Base-by-base conservation (phyloP, 2,888 invertebrate species). In the Nowickia ferox region DNA sequence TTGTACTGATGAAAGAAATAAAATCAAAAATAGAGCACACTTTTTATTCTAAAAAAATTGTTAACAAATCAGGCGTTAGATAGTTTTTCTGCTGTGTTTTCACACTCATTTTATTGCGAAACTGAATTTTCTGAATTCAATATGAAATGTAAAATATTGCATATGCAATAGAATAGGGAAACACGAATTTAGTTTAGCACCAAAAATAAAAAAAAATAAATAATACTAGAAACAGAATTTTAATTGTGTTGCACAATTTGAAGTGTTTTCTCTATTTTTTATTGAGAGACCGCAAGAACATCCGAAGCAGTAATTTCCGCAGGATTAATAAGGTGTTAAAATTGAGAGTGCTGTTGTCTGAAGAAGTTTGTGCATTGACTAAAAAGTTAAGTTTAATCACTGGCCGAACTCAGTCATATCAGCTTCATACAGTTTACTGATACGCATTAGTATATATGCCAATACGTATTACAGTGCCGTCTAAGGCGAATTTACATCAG, bases 281-380 rank as follows among this genome's bases (percentile, higher is more conserved):
- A n/a, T 61, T 61, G 22, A 48, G n/a, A 68, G 44, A 81, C 83
- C 82, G 71, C 80, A 80, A 77, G 65, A 66, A 85, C 77, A 75
- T 78, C 81, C 85, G 76, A 53, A 81, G 81, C 75, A 76, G 59
- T 78, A 78, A 87, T 81, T 85, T 81, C 80, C 81, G 75, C 74
- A 61, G 81, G 72, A 76, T 81, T 61, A 83, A 81, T 71, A 68
- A 78, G 72, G 79, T 11, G 80, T 76, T 53, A 17, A 59, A n/a
- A 22, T 61, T 30, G 8, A 40, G 30, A 30, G 30, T 30, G 30
- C 30, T 30, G 30, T 30, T 30, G 6, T 5, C 30, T 30, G 30
- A 5, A 30, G 30, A 6, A 6, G 6, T 30, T 30, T 30, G 6
- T 30, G 30, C 30, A 30, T 30, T 30, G 30, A 30, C 30, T 30